Base-by-base conservation (phyloP, 2,113 vertebrate species). In the Sapajus apella region DNA sequence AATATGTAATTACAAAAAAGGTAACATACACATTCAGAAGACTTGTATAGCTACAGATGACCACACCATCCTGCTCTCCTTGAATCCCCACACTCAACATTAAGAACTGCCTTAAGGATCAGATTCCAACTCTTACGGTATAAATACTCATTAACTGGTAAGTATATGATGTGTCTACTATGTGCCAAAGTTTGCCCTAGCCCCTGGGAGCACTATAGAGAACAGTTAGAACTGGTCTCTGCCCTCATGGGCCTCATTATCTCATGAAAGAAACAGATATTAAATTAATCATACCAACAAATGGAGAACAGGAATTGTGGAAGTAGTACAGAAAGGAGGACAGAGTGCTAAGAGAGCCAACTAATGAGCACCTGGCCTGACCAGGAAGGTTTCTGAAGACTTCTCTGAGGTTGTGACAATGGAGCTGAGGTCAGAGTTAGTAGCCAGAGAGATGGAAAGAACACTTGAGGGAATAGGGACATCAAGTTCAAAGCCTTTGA, bases 1-100 rank as follows among this genome's bases (percentile, higher is more conserved):
- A 70, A 45, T 77, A 32, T 7, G 55, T 89, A 87, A 80, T 94
- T 58, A 91, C 20, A 58, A 90, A 68, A 75, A 66, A 58, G 20
- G 79, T 47, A 75, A 23, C 43, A 45, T 7, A 55, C 18, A 92
- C 70, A 52, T 30, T 85, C 6, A 77, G 64, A 95, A 88, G 40
- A 75, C 47, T 52, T 56, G 5, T 27, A 35, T 21, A 61, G 23
- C 23, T 97, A 18, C 13, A 64, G 30, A 58, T 50, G 21, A 6
- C 25, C 85, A 96, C 11, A 25, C 7, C 20, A 68, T 21, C 25
- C 23, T 87, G 9, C 47, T 35, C 14, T 81, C 5, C 50, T 77
- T 83, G 6, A 90, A 50, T 40, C 37, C 40, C 47, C 21, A 50
- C 2, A 8, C 1, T 76, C 75, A 85, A 37, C 1, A 58, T 87